phyloP scores from a whole-genome alignment of 2,888 invertebrate species.

The Lymantria dispar region DNA sequence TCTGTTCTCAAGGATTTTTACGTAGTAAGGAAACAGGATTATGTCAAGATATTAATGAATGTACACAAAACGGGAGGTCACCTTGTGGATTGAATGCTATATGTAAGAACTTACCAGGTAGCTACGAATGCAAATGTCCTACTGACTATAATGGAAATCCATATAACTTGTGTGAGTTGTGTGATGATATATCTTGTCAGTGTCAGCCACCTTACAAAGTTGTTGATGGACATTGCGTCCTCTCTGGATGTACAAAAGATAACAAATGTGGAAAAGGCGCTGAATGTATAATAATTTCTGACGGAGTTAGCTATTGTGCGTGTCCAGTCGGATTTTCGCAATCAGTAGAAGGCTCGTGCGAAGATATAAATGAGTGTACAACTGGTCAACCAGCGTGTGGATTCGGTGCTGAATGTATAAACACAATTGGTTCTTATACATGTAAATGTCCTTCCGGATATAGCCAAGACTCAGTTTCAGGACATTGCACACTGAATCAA shows the following conservation, averaged over 20 bases:
- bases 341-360: conserved; percentile 89
- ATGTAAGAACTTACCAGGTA: conserved; percentile 95
- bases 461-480: conserved; percentile 91
- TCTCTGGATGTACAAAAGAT: conserved; percentile 91
- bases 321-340: conserved; percentile 94
- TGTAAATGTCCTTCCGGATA: conserved; percentile 92
- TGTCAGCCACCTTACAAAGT: conserved; percentile 94
- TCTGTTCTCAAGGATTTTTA: conserved; percentile 94
- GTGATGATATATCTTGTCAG: conserved; percentile 91
- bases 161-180: conserved; percentile 92
- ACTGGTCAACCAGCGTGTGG: conserved; percentile 90
- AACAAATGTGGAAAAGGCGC: conserved; percentile 93
- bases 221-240: conserved; percentile 90
- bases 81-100: conserved; percentile 94
- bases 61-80: conserved; percentile 88
- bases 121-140: conserved; percentile 96
- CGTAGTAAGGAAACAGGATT: conserved; percentile 87
- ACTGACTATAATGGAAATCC: conserved; percentile 95
- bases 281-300: conserved; percentile 94
- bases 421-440: conserved; percentile 88
- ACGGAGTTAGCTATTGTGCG: conserved; percentile 95
- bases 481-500: conserved; percentile 91
- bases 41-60: conserved; percentile 94
- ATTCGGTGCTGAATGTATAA: conserved; percentile 93
- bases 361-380: conserved; percentile 92